phyloP scores from a whole-genome alignment of 2,888 invertebrate species.

The Fissipunctia ypsillon region DNA sequence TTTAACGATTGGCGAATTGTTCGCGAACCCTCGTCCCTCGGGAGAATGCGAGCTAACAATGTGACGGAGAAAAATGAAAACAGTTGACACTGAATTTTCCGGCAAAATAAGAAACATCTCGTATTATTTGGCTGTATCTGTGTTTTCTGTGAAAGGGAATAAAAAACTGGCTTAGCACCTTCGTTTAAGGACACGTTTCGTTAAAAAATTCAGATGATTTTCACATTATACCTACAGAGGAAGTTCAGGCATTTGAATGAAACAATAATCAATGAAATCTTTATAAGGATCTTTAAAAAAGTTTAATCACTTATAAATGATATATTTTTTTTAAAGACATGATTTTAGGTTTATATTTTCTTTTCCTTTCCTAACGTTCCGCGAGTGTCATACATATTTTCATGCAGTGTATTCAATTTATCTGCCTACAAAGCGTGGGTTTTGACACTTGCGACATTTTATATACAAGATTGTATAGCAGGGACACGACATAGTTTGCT shows the following conservation, averaged over 20 bases:
- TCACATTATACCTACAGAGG: slow-evolving; percentile 4
- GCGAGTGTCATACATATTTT: background rate
- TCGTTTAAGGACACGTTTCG: slow-evolving; percentile 24
- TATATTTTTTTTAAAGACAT: too few species aligned
- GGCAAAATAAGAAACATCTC: slow-evolving; percentile 56
- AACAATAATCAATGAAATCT: background rate
- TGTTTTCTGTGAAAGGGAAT: slow-evolving; percentile 44
- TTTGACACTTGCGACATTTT: background rate
- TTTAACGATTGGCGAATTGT: slow-evolving; percentile 67
- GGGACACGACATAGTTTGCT: slow-evolving; percentile 5
- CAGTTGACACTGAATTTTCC: slow-evolving; percentile 65
- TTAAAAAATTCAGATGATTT: slow-evolving; percentile 26
- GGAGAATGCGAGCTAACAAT: slow-evolving; percentile 58
- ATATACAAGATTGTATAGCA: background rate
- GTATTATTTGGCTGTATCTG: slow-evolving; percentile 55
- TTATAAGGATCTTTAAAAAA: too few species aligned
- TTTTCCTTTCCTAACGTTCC: background rate
- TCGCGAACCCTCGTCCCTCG: slow-evolving; percentile 60
- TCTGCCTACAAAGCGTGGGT: background rate
- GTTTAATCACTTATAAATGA: slow-evolving; percentile 11
- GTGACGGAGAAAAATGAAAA: slow-evolving; percentile 67
- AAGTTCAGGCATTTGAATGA: slow-evolving; percentile 1
- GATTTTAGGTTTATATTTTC: background rate
- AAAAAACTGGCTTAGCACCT: slow-evolving; percentile 35
- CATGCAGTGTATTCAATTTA: slow-evolving; percentile 7